These are phyloP conservation scores for Zaprionus obscuricornis DNA, from an alignment of 2,888 invertebrate species.

Conservation along the genomic window DNA sequence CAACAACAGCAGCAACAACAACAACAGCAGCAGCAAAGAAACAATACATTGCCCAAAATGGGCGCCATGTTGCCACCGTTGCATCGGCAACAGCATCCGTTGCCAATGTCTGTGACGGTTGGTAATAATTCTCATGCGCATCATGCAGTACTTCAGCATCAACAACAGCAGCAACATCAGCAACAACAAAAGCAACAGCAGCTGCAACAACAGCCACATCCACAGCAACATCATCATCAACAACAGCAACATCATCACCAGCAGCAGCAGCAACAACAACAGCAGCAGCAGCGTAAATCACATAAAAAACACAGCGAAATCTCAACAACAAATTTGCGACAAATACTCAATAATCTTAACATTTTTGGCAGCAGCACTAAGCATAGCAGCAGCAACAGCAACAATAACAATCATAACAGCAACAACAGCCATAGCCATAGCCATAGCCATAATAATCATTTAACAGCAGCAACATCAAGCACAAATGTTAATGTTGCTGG, in stretches of 20 bases:
- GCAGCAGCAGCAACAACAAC: slow-evolving; percentile 42
- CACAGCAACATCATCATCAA: slow-evolving; percentile 38
- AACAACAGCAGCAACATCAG: slow-evolving; percentile 51
- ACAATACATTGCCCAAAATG: slow-evolving; percentile 79
- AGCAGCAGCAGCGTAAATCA: slow-evolving; percentile 54
- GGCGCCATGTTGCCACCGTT: slow-evolving; percentile 62
- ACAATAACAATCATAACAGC: slow-evolving; percentile 12
- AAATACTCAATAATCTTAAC: slow-evolving; percentile 91
- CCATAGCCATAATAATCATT: too few relatives aligned
- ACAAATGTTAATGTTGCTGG: slow-evolving; percentile 35
- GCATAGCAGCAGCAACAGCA: slow-evolving; percentile 47
- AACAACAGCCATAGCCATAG: slow-evolving; percentile 25
- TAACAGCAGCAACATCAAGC: slow-evolving; percentile 22
- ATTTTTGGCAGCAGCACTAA: slow-evolving; percentile 86
- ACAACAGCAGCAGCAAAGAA: slow-evolving; percentile 55
- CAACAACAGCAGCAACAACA: slow-evolving; percentile 54
- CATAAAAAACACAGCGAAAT: slow-evolving; percentile 80
- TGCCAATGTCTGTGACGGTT: slow-evolving; percentile 52
- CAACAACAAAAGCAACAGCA: slow-evolving; percentile 29
- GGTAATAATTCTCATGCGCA: slow-evolving; percentile 43
- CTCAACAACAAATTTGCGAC: slow-evolving; percentile 87
- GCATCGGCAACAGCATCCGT: slow-evolving; percentile 65
- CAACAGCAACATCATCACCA: slow-evolving; percentile 47
- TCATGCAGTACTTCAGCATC: slow-evolving; percentile 48
- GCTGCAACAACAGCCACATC: slow-evolving; percentile 36